Conservation (phyloP, 2,113 vertebrate species). For the Carassius carassius region DNA sequence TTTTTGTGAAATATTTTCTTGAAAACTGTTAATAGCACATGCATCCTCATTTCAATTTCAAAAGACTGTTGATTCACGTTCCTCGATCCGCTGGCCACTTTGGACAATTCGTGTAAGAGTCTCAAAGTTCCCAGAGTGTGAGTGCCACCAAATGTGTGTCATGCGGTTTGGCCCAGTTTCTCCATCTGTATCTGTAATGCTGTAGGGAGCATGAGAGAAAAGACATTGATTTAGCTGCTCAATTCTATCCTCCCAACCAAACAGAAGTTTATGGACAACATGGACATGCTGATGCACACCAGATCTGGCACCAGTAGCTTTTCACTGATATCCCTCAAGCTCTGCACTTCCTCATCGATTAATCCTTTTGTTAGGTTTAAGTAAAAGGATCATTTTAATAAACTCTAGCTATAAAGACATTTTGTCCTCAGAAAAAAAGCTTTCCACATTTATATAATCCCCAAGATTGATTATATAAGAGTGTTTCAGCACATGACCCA, state of each 20-base stretch:
- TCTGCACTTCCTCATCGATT: neutral
- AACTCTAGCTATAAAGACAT: neutral
- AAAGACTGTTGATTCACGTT: neutral
- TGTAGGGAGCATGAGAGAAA: constrained; percentile 46
- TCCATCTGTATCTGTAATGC: constrained; percentile 33
- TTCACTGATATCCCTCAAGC: neutral
- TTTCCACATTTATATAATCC: constrained; percentile 35
- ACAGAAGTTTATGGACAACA: constrained; percentile 26
- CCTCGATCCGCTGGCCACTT: neutral
- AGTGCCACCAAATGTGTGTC: neutral
- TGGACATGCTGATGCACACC: neutral
- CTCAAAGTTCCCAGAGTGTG: neutral
- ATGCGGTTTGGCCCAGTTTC: constrained; percentile 23
- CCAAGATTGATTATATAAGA: constrained; percentile 50
- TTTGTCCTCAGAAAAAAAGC: constrained; percentile 20
- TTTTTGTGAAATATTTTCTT: neutral
- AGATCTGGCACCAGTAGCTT: neutral
- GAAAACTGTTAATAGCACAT: neutral
- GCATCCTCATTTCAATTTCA: neutral
- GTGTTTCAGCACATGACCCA: neutral
- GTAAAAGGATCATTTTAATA: neutral
- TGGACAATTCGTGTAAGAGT: neutral
- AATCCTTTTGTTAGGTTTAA: neutral
- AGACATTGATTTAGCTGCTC: constrained; percentile 41
- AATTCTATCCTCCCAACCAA: constrained; percentile 16